These are phyloP conservation scores for Sturnira hondurensis DNA, from an alignment of 2,113 vertebrate genomes.

Conservation along the genomic window DNA sequence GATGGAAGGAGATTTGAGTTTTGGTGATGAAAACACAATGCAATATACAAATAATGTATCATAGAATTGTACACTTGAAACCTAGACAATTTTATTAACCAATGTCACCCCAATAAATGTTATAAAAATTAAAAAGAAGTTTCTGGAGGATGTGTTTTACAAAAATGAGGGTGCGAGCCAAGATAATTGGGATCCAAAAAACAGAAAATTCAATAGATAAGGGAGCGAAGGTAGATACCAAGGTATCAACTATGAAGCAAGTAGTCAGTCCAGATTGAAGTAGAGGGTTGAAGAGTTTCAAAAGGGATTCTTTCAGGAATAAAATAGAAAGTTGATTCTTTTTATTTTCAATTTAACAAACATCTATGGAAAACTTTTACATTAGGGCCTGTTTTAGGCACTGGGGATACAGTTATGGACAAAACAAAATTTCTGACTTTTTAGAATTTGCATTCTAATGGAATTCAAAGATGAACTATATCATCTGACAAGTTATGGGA, in stretches of 20 bases:
- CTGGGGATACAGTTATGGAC: background rate
- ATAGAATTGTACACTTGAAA: background rate
- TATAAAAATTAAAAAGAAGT: background rate
- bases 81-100: background rate
- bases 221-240: background rate
- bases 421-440: background rate
- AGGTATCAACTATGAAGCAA: background rate
- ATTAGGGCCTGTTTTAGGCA: background rate
- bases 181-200: background rate
- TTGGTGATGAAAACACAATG: background rate
- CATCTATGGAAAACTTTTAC: background rate
- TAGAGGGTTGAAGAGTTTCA: background rate
- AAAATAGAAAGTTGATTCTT: background rate
- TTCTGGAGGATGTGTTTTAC: conserved; percentile 1
- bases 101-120: background rate
- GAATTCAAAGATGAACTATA: background rate
- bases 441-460: background rate
- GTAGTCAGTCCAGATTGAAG: background rate
- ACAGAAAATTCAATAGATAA: background rate
- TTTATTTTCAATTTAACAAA: background rate
- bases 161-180: background rate
- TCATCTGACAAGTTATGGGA: conserved; percentile 3
- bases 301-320: background rate
- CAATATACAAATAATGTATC: background rate
- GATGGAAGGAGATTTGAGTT: background rate